Conservation (phyloP, 1,140 invertebrate species). For the Drosophila malerkotliana region DNA sequence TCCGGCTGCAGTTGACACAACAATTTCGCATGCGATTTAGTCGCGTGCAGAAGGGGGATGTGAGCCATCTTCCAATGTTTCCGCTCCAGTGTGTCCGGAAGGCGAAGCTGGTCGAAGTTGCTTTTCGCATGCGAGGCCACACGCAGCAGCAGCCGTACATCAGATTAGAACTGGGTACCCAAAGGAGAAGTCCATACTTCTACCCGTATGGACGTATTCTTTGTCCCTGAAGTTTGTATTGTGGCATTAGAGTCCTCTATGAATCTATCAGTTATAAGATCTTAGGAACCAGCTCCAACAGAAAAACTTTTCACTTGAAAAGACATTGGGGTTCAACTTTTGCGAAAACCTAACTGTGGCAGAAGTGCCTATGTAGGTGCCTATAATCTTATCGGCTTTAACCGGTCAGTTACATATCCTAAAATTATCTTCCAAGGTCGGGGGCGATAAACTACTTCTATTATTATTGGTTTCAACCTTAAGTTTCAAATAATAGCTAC, state of each 20-base stretch:
- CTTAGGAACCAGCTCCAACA: too few relatives aligned
- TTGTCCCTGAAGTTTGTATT: neutral
- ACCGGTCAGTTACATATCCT: neutral
- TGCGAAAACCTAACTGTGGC: neutral
- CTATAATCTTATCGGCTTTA: neutral
- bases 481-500: neutral
- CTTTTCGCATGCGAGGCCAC: constrained; percentile 1
- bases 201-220: too few relatives aligned
- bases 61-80: constrained; percentile 23
- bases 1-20: constrained; percentile 68
- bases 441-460: neutral
- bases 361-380: too few relatives aligned
- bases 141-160: neutral
- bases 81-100: constrained; percentile 49
- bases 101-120: constrained; percentile 11
- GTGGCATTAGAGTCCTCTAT: neutral
- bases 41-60: constrained; percentile 16
- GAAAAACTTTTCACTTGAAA: too few relatives aligned
- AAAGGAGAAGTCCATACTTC: too few relatives aligned
- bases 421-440: neutral
- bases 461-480: neutral
- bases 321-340: too few relatives aligned
- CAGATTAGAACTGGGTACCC: neutral
- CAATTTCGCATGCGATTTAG: constrained; percentile 66
- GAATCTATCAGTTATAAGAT: too few relatives aligned